phyloP scores from a whole-genome alignment of 1,140 invertebrate species.

The Rhizoglyphus robini region DNA sequence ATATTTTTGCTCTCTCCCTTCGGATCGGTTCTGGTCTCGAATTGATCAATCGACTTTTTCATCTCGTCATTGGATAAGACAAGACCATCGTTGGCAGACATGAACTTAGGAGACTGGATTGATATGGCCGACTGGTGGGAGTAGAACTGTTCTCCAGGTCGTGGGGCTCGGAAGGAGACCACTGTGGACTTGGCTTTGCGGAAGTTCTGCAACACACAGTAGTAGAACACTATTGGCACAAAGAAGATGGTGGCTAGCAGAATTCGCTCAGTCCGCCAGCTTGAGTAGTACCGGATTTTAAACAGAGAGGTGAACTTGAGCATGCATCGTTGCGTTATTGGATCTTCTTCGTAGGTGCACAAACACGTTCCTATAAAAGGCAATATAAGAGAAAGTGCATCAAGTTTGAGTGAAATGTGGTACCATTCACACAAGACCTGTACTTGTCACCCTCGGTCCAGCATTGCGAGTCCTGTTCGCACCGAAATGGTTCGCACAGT shows the following conservation, averaged over 20 bases:
- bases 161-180: not conserved
- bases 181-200: not conserved
- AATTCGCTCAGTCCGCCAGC: not conserved
- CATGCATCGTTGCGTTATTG: not conserved
- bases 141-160: not conserved
- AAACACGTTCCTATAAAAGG: not conserved
- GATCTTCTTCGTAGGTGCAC: not conserved
- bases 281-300: not conserved
- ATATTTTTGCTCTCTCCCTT: not conserved
- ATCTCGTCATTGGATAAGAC: not conserved
- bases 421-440: not conserved
- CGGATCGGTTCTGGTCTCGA: too few relatives aligned
- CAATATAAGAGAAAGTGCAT: not conserved
- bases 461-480: conserved; percentile 1
- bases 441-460: not conserved
- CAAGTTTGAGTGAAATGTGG: not conserved
- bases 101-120: not conserved
- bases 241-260: not conserved
- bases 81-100: not conserved
- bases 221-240: not conserved
- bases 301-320: not conserved
- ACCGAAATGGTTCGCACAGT: not conserved
- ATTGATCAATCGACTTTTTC: not conserved
- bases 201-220: not conserved
- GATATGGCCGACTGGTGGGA: not conserved